Base-by-base conservation (phyloP, 64 coral and sea anemone species). In the Dendrophyllia cribrosa region DNA sequence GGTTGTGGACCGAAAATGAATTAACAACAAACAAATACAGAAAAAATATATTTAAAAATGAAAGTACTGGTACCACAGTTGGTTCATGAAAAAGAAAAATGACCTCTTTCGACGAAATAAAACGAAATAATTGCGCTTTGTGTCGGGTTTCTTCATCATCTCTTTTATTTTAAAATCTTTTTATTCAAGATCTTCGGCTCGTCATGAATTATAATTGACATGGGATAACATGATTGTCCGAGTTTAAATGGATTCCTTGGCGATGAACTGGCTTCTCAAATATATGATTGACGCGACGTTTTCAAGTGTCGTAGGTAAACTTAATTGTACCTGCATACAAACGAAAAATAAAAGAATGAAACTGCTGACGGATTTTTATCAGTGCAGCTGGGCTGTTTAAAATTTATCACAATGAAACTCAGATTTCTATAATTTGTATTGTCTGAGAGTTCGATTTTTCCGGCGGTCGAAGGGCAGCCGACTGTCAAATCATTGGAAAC, bases 311-410 rank as follows among this genome's bases (percentile, higher is more conserved):
- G 49, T 83, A 67, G 8, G 61, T 8, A 51, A 60, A 84, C 43
- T 11, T 24, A 63, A 23, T 11, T 11, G 20, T 22, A 65, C 26
- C 45, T 34, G 34, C 34, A 63, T 72, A 46, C 61, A 55, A 55
- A 19, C 7, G 48, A 20, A 75, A 47, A 50, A 46, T 11, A 34
- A 43, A 3, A 63, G 19, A 62, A 21, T 19, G 7, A 59, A 23
- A 79, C 56, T 9, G 7, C 7, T 67, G 17, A 49, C 7, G 19
- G 43, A 61, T 61, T 20, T 82, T 14, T 6, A 47, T n/a, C 34
- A 9, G 47, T 4, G 46, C 78, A 82, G 78, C 78, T 82, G 78
- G 55, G 46, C 43, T 19, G 12, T 64, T 63, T 13, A 82, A 26
- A 22, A 20, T 61, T 66, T 66, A 48, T 59, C 52, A 51, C 59